Evolutionary conservation across 2,797 vertebrate species (phyloP).

Genomic region (Tarsius wallacei): DNA sequence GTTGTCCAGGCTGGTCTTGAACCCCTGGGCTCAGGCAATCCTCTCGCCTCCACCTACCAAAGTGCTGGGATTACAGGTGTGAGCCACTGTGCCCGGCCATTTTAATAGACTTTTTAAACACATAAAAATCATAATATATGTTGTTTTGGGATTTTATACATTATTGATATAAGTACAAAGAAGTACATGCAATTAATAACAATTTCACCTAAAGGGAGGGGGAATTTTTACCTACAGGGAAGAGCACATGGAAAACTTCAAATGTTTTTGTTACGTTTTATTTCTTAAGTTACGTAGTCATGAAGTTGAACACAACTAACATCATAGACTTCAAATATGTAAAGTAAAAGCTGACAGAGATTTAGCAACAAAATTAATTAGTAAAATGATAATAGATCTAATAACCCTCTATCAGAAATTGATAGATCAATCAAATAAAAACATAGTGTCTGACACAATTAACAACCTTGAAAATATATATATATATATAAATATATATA

Average conservation of each 20-base stretch:
- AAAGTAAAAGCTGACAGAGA: slow-evolving; percentile 19
- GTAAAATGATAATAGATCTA: background rate
- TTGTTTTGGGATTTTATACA: background rate
- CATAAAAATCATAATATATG: background rate
- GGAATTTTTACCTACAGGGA: background rate
- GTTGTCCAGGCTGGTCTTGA: no score
- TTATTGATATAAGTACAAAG: background rate
- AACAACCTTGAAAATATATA: background rate
- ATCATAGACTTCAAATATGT: background rate
- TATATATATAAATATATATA: background rate
- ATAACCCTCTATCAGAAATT: background rate
- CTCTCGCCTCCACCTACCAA: no score
- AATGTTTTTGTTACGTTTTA: background rate
- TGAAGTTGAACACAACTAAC: slow-evolving; percentile 19
- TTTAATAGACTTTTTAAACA: background rate
- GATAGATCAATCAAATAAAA: slow-evolving; percentile 55
- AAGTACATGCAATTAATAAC: background rate
- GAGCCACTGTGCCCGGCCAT: no score
- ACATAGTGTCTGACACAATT: background rate
- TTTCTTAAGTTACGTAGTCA: background rate
- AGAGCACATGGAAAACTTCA: background rate
- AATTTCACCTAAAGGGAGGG: background rate
- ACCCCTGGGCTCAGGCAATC: no score
- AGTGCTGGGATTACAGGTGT: no score
- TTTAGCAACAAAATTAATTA: slow-evolving; percentile 11